Base-by-base conservation (phyloP, 2,797 vertebrate genomes). In the Propithecus deckenii region DNA sequence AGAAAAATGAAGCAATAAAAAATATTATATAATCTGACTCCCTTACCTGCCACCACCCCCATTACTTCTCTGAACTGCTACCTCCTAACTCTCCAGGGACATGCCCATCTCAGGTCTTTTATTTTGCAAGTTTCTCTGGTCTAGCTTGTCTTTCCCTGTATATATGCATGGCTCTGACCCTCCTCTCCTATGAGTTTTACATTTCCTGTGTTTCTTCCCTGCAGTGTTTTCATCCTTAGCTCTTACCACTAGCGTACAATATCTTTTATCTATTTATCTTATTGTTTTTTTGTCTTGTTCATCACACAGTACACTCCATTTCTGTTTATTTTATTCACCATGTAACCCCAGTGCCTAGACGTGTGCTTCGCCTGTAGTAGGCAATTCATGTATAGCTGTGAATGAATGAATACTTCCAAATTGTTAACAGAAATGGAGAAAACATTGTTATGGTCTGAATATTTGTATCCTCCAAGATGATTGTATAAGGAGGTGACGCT, bases 301-400 rank as follows among this genome's bases (percentile, higher is more conserved):
- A 8, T 5, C 30, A 35, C 32, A 72, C 12, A 28, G 10, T 83
- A 78, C 11, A 8, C 20, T 6, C 10, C 20, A 14, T 22, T 32
- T 52, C 35, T n/a, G 9, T 61, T 69, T 46, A 86, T 48, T 78
- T n/a, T 50, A 20, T 55, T 67, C 22, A 11, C 46, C 28, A 25
- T 25, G 11, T 11, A 2, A 22, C 28, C 10, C 38, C n/a, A 57
- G 50, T 57, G 8, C 3, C 7, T 20, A 43, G 5, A 55, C 0
- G 25, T 55, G 25, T 43, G 18, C 50, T 57, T 69, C 22, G 2
- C 5, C 1, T 13, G 4, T 23, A 69, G 22, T 17, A 52, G 23
- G 32, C 11, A n/a, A 71, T 28, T 71, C 22, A 18, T 20, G 25
- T 2, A 14, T 46, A n/a, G 15, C 20, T 69, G 20, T 63, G 20